Percentiles rank a stretch among this genome's conserved stretches.
phyloP scores from a whole-genome alignment of 2,113 vertebrate species.

The Chauna torquata region DNA sequence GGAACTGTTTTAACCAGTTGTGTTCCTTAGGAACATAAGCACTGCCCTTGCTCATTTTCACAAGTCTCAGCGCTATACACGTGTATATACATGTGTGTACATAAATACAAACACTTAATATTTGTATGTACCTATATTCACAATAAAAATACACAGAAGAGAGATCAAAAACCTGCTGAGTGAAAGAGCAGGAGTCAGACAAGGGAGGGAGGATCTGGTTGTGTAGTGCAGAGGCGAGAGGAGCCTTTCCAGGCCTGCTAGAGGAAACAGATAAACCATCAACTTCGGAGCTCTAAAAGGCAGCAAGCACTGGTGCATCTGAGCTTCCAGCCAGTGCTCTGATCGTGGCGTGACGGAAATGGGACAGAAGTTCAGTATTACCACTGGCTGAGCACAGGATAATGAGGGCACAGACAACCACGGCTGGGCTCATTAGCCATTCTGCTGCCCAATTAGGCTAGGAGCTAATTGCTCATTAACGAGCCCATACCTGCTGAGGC shows the following conservation, averaged over 20 bases:
- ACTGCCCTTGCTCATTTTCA: not conserved
- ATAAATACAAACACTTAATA: not conserved
- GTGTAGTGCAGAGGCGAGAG: not conserved
- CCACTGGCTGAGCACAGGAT: conserved; percentile 52
- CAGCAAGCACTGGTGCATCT: not conserved
- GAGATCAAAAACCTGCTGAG: not conserved
- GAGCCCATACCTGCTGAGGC: conserved; percentile 60
- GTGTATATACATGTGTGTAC: not conserved
- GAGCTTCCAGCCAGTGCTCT: not conserved
- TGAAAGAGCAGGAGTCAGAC: not conserved
- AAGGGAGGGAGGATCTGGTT: not conserved
- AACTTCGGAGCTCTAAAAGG: rapidly evolving
- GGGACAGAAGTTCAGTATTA: conserved; percentile 29
- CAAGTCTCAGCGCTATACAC: not conserved
- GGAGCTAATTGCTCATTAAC: conserved; percentile 75
- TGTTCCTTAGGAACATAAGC: not conserved
- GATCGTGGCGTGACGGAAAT: not conserved
- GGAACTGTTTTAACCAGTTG: not conserved
- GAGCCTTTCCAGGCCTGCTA: not conserved
- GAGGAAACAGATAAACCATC: not conserved
- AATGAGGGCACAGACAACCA: conserved; percentile 58
- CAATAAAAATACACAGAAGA: not conserved
- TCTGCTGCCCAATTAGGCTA: conserved; percentile 73
- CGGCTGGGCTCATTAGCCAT: conserved; percentile 65
- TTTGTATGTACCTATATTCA: not conserved